Conservation (phyloP, 2,888 invertebrate genomes). For the Isoperla grammatica region DNA sequence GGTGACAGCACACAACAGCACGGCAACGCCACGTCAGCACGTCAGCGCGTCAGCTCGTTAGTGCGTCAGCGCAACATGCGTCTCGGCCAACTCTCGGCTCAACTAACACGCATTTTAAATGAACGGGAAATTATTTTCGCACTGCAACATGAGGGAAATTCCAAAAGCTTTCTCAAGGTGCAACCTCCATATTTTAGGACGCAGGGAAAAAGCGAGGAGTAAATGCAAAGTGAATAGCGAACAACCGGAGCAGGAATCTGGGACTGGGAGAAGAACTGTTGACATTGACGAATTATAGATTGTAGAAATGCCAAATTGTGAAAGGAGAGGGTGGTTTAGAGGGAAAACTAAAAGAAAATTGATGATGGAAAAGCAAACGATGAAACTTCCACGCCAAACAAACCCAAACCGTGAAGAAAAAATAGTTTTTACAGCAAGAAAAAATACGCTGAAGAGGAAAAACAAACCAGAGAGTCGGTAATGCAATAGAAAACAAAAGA, state of each 20-base stretch:
- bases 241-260: slow-evolving; percentile 42
- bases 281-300: slow-evolving; percentile 50
- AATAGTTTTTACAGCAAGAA: slow-evolving; percentile 16
- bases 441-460: slow-evolving; percentile 6
- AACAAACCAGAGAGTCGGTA: slow-evolving; percentile 11
- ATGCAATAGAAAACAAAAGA: slow-evolving; percentile 20
- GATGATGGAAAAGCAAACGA: slow-evolving; percentile 29
- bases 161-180: slow-evolving; percentile 8
- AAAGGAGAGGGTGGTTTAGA: slow-evolving; percentile 43
- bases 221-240: slow-evolving; percentile 42
- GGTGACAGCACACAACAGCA: too few relatives aligned
- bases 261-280: slow-evolving; percentile 35
- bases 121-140: background rate
- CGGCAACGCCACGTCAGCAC: too few relatives aligned
- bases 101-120: background rate
- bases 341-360: slow-evolving; percentile 28
- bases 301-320: slow-evolving; percentile 51
- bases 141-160: background rate
- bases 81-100: too few relatives aligned
- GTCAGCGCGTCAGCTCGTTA: too few relatives aligned
- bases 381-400: slow-evolving; percentile 27
- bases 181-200: slow-evolving; percentile 1
- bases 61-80: too few relatives aligned
- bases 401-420: slow-evolving; percentile 17
- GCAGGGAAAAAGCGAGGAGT: slow-evolving; percentile 24